These are phyloP conservation scores for Zingel zingel DNA, from an alignment of 2,113 vertebrate genomes.

Conservation along the genomic window DNA sequence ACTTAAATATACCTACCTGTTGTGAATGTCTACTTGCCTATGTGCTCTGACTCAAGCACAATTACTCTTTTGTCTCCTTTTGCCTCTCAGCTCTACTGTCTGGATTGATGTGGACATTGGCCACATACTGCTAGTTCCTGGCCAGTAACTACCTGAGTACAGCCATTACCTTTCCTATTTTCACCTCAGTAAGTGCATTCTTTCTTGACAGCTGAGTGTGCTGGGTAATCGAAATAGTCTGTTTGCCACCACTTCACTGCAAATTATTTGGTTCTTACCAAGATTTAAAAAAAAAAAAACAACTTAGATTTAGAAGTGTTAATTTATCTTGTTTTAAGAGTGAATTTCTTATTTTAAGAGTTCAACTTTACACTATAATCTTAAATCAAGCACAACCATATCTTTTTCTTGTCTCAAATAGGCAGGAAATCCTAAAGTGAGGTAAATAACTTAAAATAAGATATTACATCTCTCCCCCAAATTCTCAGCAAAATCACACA, in stretches of 20 bases:
- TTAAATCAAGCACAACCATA: background rate
- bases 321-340: too few relatives aligned
- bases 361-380: background rate
- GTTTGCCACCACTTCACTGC: background rate
- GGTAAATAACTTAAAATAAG: too few relatives aligned
- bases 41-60: background rate
- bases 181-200: constrained; percentile 88
- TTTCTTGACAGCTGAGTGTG: background rate
- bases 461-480: too few relatives aligned
- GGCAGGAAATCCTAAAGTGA: too few relatives aligned
- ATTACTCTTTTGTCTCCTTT: background rate
- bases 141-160: constrained; percentile 90
- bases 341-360: background rate
- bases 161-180: constrained; percentile 90
- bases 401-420: too few relatives aligned
- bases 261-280: too few relatives aligned
- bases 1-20: background rate
- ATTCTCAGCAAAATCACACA: too few relatives aligned
- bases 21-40: background rate
- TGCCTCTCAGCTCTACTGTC: constrained; percentile 85
- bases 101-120: constrained; percentile 90
- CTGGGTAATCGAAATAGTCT: background rate
- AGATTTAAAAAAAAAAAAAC: too few relatives aligned
- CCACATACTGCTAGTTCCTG: constrained; percentile 90
- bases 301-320: too few relatives aligned